These are phyloP conservation scores for Cheilosia vernalis DNA, from an alignment of 2,888 invertebrate species.

Conservation along the genomic window DNA sequence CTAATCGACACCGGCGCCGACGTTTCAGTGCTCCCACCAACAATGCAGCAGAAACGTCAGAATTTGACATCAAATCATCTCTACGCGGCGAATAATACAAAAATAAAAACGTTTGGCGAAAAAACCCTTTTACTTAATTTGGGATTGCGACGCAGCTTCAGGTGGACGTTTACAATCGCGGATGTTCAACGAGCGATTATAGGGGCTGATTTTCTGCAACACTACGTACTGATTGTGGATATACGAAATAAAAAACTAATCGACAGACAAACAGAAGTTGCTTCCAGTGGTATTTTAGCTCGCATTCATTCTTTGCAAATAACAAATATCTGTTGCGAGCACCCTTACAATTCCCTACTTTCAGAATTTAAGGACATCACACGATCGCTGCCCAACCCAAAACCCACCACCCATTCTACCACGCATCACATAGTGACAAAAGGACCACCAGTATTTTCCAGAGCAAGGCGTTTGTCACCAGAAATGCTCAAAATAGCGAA, in stretches of 20 bases:
- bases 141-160: slow-evolving; percentile 16
- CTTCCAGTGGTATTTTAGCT: not conserved
- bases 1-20: too few relatives aligned
- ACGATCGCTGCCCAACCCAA: not conserved
- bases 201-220: slow-evolving; percentile 2
- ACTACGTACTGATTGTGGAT: slow-evolving; percentile 28
- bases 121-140: not conserved
- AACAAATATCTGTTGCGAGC: slow-evolving; percentile 17
- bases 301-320: slow-evolving; percentile 7
- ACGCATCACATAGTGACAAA: slow-evolving; percentile 1
- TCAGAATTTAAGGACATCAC: slow-evolving; percentile 26
- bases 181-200: slow-evolving; percentile 5
- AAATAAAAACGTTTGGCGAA: slow-evolving; percentile 7
- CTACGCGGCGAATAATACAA: slow-evolving; percentile 13
- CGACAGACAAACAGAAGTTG: too few relatives aligned
- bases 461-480: not conserved
- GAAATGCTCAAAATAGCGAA: slow-evolving; percentile 25
- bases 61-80: not conserved
- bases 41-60: not conserved
- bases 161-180: slow-evolving; percentile 3
- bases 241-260: too few relatives aligned
- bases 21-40: too few relatives aligned
- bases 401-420: not conserved
- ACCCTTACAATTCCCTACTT: slow-evolving; percentile 12
- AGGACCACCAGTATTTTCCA: slow-evolving; percentile 6